Conservation (phyloP, 2,797 vertebrate genomes). For the Ispidina lecontei region DNA sequence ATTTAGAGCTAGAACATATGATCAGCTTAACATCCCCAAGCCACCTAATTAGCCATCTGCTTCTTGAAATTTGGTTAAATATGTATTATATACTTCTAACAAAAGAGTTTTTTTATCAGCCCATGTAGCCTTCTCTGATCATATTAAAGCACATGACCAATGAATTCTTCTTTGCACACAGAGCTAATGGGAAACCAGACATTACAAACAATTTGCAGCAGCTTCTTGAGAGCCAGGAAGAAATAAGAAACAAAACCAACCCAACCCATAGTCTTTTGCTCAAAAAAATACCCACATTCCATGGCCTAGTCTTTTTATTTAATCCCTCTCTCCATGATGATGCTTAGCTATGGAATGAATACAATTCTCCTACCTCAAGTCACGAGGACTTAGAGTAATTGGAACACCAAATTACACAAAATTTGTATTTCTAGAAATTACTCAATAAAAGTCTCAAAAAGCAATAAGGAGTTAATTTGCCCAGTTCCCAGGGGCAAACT, state of each 20-base stretch:
- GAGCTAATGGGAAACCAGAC: neutral
- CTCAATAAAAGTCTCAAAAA: neutral
- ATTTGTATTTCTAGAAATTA: neutral
- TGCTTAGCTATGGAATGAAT: neutral
- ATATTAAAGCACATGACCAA: neutral
- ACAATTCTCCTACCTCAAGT: neutral
- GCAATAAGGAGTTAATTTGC: neutral
- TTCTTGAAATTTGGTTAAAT: conserved; percentile 53
- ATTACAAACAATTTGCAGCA: neutral
- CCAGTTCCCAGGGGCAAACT: neutral
- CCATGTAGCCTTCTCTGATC: neutral
- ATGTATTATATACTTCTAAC: conserved; percentile 46
- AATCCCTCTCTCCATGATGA: neutral
- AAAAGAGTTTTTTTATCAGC: neutral
- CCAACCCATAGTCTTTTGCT: neutral
- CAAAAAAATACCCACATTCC: neutral
- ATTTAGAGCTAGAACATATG: conserved; percentile 65
- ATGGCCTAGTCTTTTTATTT: neutral
- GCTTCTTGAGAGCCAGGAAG: neutral
- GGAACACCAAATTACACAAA: neutral
- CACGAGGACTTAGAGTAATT: rapidly evolving
- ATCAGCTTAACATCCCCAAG: conserved; percentile 52
- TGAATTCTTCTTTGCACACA: neutral
- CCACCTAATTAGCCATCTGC: conserved; percentile 72
- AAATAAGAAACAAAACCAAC: neutral